These are phyloP conservation scores for Telmatochromis sp. DNA, from an alignment of 2,113 vertebrate species.

Conservation along the genomic window DNA sequence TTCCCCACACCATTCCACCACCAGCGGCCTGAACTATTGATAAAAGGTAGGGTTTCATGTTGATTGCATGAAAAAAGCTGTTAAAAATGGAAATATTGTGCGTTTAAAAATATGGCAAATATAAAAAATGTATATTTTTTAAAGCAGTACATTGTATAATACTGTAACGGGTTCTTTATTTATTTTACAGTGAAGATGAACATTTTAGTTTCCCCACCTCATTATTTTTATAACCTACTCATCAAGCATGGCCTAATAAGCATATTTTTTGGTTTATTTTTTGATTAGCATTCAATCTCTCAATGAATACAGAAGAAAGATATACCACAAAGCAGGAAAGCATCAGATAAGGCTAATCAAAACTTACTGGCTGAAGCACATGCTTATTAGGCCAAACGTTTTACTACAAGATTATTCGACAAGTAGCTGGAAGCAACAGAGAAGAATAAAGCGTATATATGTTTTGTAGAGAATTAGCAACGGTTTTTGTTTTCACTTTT, in stretches of 20 bases:
- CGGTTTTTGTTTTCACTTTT: rapidly evolving
- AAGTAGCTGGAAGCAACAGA: background rate
- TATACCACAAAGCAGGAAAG: background rate
- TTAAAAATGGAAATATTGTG: background rate
- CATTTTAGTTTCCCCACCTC: background rate
- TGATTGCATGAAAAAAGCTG: background rate
- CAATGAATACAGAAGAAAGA: background rate
- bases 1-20: background rate
- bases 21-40: background rate
- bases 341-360: background rate
- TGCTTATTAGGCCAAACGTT: rapidly evolving
- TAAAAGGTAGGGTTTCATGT: background rate
- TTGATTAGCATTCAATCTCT: background rate
- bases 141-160: background rate
- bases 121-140: background rate
- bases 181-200: background rate
- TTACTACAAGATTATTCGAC: background rate
- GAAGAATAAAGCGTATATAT: background rate
- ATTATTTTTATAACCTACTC: background rate
- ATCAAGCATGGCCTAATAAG: background rate
- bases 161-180: background rate
- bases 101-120: background rate
- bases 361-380: background rate
- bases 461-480: background rate
- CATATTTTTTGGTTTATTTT: background rate